Evolutionary conservation across 2,888 invertebrate genomes (phyloP), one percentile per base, ranked within the genome.

Genomic region (Perizoma affinitatum): DNA sequence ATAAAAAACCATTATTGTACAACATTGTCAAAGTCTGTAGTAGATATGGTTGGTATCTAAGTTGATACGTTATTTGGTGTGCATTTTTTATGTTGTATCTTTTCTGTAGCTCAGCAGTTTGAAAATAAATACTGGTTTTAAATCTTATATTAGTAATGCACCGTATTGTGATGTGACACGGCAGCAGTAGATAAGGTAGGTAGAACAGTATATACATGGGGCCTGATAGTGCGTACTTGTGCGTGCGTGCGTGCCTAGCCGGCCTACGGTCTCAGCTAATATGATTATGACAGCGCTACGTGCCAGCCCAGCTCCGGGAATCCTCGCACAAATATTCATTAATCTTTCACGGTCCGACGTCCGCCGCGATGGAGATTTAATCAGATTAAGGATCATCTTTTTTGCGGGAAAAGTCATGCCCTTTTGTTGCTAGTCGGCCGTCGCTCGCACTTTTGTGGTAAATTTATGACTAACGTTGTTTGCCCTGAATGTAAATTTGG

Each of bases 311-410:
- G 84, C 88, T 82, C 83, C 87, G 87, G 88, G 89, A 90, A 86
- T 91, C 90, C 89, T 88, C 88, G 84, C 90, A 90, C 91, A 91
- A 91, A 91, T 90, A 91, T 90, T 92, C 92, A 92, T 92, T 92
- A 92, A 92, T 92, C 92, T 92, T 92, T 90, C 90, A 92, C 91
- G 90, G 90, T 84, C 90, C 87, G 91, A 91, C 92, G 90, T 92
- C 90, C 86, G 85, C 89, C 83, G 84, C 90, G 90, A 92, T 92
- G 92, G 92, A 90, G 91, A 91, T 92, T 92, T 92, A 92, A 92
- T 91, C 91, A 90, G 92, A 91, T 92, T 92, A 92, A 90, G 92
- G 92, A 90, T 92, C 91, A 91, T 91, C 90, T 91, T 92, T 61
- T 92, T 91, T 88, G 88, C 87, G 86, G 87, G 86, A 88, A 88